Percentiles rank a stretch among this genome's conserved stretches.
Conservation (phyloP, 2,888 invertebrate genomes). For the Norana najaformis region DNA sequence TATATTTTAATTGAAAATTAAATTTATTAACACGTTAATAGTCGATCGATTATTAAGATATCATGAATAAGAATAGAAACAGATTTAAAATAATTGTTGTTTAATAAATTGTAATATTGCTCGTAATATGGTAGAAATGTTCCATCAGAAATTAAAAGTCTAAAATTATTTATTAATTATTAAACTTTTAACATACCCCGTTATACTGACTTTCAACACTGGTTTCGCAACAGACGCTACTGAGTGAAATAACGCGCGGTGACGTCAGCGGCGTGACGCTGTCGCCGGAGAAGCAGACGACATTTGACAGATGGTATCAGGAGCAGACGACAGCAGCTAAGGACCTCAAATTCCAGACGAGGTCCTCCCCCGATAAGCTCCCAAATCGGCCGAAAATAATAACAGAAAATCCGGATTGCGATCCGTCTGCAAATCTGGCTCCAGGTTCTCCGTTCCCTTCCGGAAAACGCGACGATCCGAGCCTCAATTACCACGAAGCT, state of each 20-base stretch:
- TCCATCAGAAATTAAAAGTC: too few relatives aligned
- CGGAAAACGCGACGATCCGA: neutral
- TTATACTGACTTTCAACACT: neutral
- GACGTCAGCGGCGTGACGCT: conserved; percentile 61
- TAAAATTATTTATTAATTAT: too few relatives aligned
- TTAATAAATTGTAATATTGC: too few relatives aligned
- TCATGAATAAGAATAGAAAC: too few relatives aligned
- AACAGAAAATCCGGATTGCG: neutral
- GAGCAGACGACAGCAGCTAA: conserved; percentile 31
- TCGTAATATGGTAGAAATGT: too few relatives aligned
- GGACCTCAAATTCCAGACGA: neutral
- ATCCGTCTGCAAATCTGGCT: neutral
- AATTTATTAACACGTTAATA: too few relatives aligned
- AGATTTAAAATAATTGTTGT: too few relatives aligned
- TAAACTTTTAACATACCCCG: too few relatives aligned
- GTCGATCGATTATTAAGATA: too few relatives aligned
- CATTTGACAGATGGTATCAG: conserved; percentile 89
- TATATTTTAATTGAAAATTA: too few relatives aligned
- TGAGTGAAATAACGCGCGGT: conserved; percentile 10
- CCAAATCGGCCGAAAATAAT: neutral
- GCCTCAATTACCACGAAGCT: neutral
- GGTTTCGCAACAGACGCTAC: neutral
- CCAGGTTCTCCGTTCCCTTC: neutral
- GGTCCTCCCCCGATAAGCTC: neutral
- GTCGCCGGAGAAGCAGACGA: conserved; percentile 80